Evolutionary conservation across 2,797 vertebrate genomes (phyloP).

Genomic region (Takifugu ocellatus): DNA sequence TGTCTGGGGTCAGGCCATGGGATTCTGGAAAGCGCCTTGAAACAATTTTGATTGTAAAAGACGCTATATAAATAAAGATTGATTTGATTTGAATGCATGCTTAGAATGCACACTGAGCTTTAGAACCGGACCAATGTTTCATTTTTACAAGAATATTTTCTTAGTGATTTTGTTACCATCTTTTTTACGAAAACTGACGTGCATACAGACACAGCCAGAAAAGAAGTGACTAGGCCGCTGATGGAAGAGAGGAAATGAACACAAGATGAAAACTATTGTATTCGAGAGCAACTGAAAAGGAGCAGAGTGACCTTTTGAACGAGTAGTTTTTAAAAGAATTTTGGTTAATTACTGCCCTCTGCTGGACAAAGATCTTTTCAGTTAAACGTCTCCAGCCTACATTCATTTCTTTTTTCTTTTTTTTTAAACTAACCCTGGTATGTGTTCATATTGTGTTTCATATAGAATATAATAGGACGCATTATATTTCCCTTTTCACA

Average conservation of each 20-base stretch:
- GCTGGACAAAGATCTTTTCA: conserved; percentile 38
- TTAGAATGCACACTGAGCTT: conserved; percentile 8
- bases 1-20: neutral
- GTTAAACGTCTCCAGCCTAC: neutral
- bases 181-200: no score
- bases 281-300: neutral
- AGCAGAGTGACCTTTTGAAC: neutral
- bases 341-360: conserved; percentile 63
- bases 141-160: neutral
- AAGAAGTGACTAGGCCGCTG: no score
- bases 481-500: no score
- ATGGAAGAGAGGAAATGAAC: neutral
- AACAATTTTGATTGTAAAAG: no score
- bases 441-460: no score
- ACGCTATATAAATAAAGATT: no score
- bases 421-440: no score
- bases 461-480: no score
- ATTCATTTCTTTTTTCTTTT: neutral
- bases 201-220: no score
- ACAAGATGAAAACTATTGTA: neutral
- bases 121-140: neutral
- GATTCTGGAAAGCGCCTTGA: no score
- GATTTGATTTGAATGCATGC: neutral
- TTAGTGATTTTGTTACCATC: no score
- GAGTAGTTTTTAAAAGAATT: conserved; percentile 5